Evolutionary conservation across 2,797 vertebrate genomes (phyloP).

Genomic region (Sciaenops ocellatus): DNA sequence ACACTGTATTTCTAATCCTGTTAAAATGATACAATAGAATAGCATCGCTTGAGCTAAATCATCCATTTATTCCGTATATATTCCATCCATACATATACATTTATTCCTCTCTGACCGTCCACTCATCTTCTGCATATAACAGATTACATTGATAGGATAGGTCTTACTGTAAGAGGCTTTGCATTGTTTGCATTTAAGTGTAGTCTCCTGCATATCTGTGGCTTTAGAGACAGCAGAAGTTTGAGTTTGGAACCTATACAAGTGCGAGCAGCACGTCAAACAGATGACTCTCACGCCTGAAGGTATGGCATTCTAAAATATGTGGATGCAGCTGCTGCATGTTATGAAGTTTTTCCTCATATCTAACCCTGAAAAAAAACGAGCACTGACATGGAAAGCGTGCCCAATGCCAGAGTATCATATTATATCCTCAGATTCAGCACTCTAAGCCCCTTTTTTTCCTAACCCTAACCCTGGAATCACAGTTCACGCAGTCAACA

Average conservation of each 20-base stretch:
- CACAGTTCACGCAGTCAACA: conserved; percentile 37
- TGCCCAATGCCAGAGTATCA: conserved; percentile 26
- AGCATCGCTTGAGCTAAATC: conserved; percentile 27
- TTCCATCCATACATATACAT: neutral
- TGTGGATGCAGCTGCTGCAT: conserved; percentile 16
- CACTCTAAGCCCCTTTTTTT: conserved; percentile 27
- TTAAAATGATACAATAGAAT: conserved; percentile 32
- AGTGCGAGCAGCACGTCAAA: conserved; percentile 21
- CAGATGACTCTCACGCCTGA: conserved; percentile 12
- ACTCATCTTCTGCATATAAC: conserved; percentile 51
- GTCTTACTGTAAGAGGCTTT: conserved; percentile 50
- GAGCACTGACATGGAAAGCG: conserved; percentile 18
- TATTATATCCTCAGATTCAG: conserved; percentile 41
- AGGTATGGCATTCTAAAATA: conserved; percentile 13
- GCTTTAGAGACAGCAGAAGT: neutral
- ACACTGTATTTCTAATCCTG: conserved; percentile 43
- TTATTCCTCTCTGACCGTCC: conserved; percentile 15
- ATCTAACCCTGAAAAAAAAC: conserved; percentile 19
- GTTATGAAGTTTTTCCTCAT: conserved; percentile 17
- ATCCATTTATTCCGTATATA: conserved; percentile 11
- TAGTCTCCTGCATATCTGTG: neutral
- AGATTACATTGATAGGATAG: conserved; percentile 48
- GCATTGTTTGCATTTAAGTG: conserved; percentile 17
- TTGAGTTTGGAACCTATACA: neutral
- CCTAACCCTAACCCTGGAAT: conserved; percentile 55